Evolutionary conservation across 2,888 invertebrate species (phyloP), one percentile per base, ranked within the genome.

Genomic region (Eurytoma adleriae): DNA sequence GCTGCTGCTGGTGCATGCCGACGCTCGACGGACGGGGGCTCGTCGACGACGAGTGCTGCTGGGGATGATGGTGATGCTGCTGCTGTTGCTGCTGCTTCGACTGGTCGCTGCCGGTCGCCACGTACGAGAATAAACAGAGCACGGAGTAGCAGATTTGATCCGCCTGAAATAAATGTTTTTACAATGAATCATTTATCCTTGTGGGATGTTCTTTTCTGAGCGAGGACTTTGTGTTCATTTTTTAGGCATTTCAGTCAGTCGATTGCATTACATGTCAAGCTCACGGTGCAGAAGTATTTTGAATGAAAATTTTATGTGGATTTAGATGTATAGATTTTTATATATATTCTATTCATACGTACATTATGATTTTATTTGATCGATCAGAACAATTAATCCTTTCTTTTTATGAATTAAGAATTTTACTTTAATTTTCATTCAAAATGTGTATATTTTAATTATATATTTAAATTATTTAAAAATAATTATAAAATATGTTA

Each of bases 101-200:
- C 88, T 95, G 57, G 86, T 96, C 96, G 85, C 95, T 94, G 0
- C 97, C 97, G 78, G 99, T 99, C 82, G 99, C 99, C 90, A 99
- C 95, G 92, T 99, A 99, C 71, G 99, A 99, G 92, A 99, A 99
- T 85, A 99, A 98, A 93, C 99, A 99, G 86, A 99, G 93, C 83
- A 99, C 99, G 86, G 99, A 98, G 92, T 99, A 99, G 92, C 99
- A 99, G 89, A 99, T 99, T 92, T 99, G 98, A 92, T 99, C 98
- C 90, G 99, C 98, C 99, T 99, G 92, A 3, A 79, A 79, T 4
- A 40, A n/a, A 16, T 52, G 52, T 14, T 52, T 52, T 64, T 40
- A 40, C 14, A 14, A 30, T 24, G 7, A n/a, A 0, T 16, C 16
- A 16, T 62, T 62, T 40, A 7, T 40, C 12, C 5, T 20, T 4